Conservation (phyloP, 2,797 vertebrate genomes). For the Eutrigla gurnardus region DNA sequence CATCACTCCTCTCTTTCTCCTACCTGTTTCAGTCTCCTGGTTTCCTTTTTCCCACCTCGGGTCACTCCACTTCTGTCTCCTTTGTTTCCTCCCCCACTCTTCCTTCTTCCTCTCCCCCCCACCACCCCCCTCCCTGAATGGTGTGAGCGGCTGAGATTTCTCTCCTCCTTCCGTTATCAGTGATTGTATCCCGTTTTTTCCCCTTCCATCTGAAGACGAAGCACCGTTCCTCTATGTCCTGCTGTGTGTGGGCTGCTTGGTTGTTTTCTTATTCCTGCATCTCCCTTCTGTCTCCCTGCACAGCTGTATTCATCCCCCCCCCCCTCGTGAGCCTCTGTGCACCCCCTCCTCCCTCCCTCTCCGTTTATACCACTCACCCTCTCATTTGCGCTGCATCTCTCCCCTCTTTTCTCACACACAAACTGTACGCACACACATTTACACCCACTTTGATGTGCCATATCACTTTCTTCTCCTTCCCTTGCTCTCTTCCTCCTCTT, state of each 20-base stretch:
- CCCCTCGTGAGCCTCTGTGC: constrained; percentile 46
- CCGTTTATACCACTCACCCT: constrained; percentile 49
- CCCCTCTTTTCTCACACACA: not conserved
- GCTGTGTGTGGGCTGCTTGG: constrained; percentile 43
- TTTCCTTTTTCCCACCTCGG: constrained; percentile 25
- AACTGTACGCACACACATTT: constrained; percentile 2
- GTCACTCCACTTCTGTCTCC: constrained; percentile 53
- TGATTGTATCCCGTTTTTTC: constrained; percentile 45
- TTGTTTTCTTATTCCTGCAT: constrained; percentile 60
- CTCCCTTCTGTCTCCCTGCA: constrained; percentile 84
- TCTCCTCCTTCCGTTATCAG: constrained; percentile 36
- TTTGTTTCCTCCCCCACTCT: constrained; percentile 60
- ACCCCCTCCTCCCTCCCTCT: constrained; percentile 39
- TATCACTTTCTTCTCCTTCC: not conserved
- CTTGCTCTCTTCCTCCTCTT: constrained; percentile 5
- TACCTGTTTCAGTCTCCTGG: constrained; percentile 65
- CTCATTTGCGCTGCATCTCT: constrained; percentile 51
- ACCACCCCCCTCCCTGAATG: constrained; percentile 33
- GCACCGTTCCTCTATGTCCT: constrained; percentile 32
- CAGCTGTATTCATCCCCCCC: constrained; percentile 83
- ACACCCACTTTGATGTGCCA: constrained; percentile 29
- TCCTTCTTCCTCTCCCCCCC: constrained; percentile 46
- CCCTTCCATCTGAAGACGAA: constrained; percentile 42
- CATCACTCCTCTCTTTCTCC: constrained; percentile 33
- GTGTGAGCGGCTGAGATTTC: constrained; percentile 32